phyloP scores from a whole-genome alignment of 2,888 invertebrate genomes.

The Euspilapteryx auroguttella region DNA sequence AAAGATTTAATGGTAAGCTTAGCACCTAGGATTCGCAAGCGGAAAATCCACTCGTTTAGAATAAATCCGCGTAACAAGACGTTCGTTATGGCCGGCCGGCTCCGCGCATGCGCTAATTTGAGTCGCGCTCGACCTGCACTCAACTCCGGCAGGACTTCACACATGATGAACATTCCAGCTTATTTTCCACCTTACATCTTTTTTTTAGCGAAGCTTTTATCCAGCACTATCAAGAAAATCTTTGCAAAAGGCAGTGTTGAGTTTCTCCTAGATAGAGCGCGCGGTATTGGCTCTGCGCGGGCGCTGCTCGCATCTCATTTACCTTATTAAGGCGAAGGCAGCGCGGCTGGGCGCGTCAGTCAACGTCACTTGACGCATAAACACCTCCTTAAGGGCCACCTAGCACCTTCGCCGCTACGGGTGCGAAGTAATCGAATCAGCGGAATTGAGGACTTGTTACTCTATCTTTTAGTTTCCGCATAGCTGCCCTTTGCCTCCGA shows the following conservation, averaged over 20 bases:
- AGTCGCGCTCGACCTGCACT: constrained; percentile 10
- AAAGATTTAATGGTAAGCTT: not conserved
- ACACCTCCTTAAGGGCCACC: constrained; percentile 29
- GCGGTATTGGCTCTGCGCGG: constrained; percentile 12
- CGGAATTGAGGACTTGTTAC: no score
- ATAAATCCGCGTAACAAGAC: constrained; percentile 33
- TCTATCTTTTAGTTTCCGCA: no score
- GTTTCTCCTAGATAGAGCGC: no score
- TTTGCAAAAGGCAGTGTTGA: no score
- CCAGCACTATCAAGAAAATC: no score
- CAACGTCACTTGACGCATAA: constrained; percentile 39
- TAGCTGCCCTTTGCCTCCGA: no score
- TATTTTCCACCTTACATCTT: no score
- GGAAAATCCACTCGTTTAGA: constrained; percentile 18
- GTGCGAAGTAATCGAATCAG: constrained; percentile 15
- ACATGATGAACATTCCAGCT: no score
- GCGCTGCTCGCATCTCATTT: constrained; percentile 35
- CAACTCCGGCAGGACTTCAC: no score
- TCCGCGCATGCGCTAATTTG: constrained; percentile 26
- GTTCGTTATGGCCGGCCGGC: constrained; percentile 21
- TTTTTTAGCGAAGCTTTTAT: no score
- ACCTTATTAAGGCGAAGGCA: constrained; percentile 36
- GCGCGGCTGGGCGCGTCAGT: constrained; percentile 37
- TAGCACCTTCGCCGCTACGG: constrained; percentile 17
- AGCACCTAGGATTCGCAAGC: not conserved